Conservation (phyloP, 2,797 vertebrate genomes). For the Champsocephalus gunnari region DNA sequence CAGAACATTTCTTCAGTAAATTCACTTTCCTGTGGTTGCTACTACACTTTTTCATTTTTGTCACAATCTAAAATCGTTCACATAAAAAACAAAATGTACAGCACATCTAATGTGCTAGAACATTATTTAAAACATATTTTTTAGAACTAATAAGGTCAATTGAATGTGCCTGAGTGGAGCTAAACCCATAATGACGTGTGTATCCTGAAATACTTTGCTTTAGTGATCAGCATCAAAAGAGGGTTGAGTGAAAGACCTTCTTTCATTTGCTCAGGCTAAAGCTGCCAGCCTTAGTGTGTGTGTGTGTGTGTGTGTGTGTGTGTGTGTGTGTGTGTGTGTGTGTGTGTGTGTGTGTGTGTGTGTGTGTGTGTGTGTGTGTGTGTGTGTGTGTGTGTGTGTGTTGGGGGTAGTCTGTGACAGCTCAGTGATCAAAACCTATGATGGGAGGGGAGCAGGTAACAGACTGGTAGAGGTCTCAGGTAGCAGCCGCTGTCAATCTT, state of each 20-base stretch:
- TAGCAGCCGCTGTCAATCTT: slow-evolving; percentile 75
- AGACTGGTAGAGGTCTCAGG: slow-evolving; percentile 59
- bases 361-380: slow-evolving; percentile 35
- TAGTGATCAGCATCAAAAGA: slow-evolving; percentile 84
- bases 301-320: slow-evolving; percentile 27
- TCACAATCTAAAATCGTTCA: slow-evolving; percentile 10
- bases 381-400: slow-evolving; percentile 27
- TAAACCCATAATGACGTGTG: slow-evolving; percentile 76
- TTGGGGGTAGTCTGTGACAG: slow-evolving; percentile 66
- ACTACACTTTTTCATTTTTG: slow-evolving; percentile 1
- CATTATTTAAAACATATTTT: slow-evolving; percentile 59
- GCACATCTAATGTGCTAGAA: slow-evolving; percentile 44
- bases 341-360: slow-evolving; percentile 31
- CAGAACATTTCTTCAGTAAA: slow-evolving; percentile 15
- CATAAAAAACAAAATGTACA: slow-evolving; percentile 12
- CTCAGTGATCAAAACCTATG: slow-evolving; percentile 79
- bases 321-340: slow-evolving; percentile 22
- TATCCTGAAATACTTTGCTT: slow-evolving; percentile 82
- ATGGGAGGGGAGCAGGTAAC: slow-evolving; percentile 66
- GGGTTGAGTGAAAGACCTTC: slow-evolving; percentile 83
- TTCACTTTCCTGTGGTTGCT: slow-evolving; percentile 24
- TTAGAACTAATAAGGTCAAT: slow-evolving; percentile 69
- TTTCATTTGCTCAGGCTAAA: slow-evolving; percentile 84
- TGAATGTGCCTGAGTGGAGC: slow-evolving; percentile 68
- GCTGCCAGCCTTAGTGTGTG: slow-evolving; percentile 74